A percentile compares a stretch with the other conserved stretches of the same genome.
Evolutionary conservation across 2,113 vertebrate genomes (phyloP).

Genomic region (Vicugna pacos): DNA sequence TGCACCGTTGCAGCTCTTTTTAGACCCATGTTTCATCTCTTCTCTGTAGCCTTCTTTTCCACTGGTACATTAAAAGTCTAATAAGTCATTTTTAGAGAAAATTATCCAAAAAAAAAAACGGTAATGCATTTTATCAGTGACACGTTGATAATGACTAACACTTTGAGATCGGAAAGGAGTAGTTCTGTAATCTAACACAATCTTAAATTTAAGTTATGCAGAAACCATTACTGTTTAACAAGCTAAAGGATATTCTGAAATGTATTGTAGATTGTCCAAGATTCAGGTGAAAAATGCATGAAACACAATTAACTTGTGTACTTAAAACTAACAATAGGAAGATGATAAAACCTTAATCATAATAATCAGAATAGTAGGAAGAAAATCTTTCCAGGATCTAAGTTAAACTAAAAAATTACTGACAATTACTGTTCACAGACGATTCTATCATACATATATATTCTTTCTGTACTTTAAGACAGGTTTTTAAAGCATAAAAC

Average conservation of each 20-base stretch:
- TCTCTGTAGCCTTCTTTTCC: neutral
- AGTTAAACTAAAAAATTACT: constrained; percentile 39
- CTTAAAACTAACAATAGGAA: neutral
- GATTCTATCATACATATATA: neutral
- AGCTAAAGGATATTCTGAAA: constrained; percentile 38
- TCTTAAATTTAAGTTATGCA: neutral
- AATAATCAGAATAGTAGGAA: neutral
- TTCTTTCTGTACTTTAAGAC: neutral
- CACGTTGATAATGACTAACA: neutral
- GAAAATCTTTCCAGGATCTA: constrained; percentile 37
- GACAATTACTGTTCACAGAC: neutral
- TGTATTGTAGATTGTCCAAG: constrained; percentile 44
- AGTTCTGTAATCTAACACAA: neutral
- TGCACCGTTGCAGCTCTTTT: neutral
- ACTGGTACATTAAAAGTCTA: neutral
- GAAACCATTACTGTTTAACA: constrained; percentile 56
- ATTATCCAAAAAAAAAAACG: neutral
- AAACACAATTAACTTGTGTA: neutral
- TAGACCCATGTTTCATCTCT: neutral
- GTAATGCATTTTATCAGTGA: neutral
- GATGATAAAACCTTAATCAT: constrained; percentile 35
- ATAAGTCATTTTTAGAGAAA: neutral
- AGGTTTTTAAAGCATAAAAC: neutral
- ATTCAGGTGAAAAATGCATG: constrained; percentile 44
- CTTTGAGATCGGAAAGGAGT: neutral